Base-by-base conservation (phyloP, 30 jellyfish, hydroid and myxozoan species). In the Nemopilema nomurai region DNA sequence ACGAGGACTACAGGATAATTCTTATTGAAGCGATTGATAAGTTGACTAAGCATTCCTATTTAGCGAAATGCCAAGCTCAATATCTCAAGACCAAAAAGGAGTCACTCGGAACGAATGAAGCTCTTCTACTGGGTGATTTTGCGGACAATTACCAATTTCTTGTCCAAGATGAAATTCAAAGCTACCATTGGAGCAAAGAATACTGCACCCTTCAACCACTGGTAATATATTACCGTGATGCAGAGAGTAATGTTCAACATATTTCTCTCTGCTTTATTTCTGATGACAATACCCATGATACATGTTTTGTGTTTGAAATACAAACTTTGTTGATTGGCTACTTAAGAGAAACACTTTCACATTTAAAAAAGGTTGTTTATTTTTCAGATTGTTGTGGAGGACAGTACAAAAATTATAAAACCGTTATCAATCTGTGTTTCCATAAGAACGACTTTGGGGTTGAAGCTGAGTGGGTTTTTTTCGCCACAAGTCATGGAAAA, bases 131-230 rank as follows among this genome's bases (percentile, higher is more conserved):
- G 68, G 62, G 49, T 21, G 85, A 80, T 50, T 80, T 80, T 67
- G 90, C 90, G 13, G 90, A 80, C 27, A 80, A 80, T 24, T 80
- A 80, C 52, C 33, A 64, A 63, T 80, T 21, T 68, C 86, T 80
- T 18, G 51, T 80, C 21, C 85, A 80, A 29, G 70, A 80, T 78
- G 88, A 78, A 57, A 78, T 78, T 74, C 84, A 81, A 68, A 19
- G 71, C 51, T 30, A 23, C 84, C 90, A 81, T 52, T 81, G 84
- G 90, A 81, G 68, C 53, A 28, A 64, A 20, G 82, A 51, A 28
- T 87, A 64, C n/a, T 81, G 90, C 53, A 65, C 90, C 23, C 84
- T 81, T 49, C 90, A 81, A 27, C 90, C 90, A 19, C 49, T 81
- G 21, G 83, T 64, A 8, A 22, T 81, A 21, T 81, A 81, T 81